phyloP scores from a whole-genome alignment of 2,888 invertebrate genomes.

The Timema cristinae region DNA sequence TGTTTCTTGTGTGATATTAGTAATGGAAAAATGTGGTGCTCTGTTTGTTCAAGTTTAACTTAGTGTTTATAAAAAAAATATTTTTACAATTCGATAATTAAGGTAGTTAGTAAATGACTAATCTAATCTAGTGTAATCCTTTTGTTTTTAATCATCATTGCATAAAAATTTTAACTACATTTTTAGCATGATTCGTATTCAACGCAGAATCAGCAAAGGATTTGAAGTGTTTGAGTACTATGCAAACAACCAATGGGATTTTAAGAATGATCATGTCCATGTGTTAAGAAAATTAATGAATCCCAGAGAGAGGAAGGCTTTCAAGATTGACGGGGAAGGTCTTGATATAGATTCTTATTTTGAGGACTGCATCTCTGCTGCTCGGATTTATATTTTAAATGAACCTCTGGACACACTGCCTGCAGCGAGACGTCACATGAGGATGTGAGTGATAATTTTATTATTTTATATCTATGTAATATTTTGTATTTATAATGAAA shows the following conservation, averaged over 20 bases:
- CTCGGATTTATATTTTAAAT: constrained; percentile 75
- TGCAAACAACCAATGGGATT: constrained; percentile 89
- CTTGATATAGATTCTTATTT: constrained; percentile 78
- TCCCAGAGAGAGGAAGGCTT: constrained; percentile 54
- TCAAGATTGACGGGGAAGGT: constrained; percentile 60
- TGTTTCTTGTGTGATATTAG: too few species aligned
- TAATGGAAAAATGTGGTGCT: too few species aligned
- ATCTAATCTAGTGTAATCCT: too few species aligned
- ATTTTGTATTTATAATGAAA: neutral
- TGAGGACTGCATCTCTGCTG: constrained; percentile 74
- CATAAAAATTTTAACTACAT: too few species aligned
- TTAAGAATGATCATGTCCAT: constrained; percentile 65
- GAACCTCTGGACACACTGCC: constrained; percentile 78
- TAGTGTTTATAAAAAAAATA: too few species aligned
- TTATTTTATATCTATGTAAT: neutral
- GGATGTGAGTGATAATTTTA: constrained; percentile 56
- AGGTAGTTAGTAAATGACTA: too few species aligned
- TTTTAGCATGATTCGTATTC: constrained; percentile 73
- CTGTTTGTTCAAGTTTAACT: too few species aligned
- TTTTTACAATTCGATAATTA: too few species aligned
- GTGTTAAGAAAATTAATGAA: constrained; percentile 58
- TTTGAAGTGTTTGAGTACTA: constrained; percentile 89
- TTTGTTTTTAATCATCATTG: too few species aligned
- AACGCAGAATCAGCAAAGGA: constrained; percentile 77
- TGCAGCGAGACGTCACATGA: constrained; percentile 74